Evolutionary conservation across 37 sponge, comb jelly and placozoan genomes (phyloP).

Genomic region (Aplysina aerophoba): DNA sequence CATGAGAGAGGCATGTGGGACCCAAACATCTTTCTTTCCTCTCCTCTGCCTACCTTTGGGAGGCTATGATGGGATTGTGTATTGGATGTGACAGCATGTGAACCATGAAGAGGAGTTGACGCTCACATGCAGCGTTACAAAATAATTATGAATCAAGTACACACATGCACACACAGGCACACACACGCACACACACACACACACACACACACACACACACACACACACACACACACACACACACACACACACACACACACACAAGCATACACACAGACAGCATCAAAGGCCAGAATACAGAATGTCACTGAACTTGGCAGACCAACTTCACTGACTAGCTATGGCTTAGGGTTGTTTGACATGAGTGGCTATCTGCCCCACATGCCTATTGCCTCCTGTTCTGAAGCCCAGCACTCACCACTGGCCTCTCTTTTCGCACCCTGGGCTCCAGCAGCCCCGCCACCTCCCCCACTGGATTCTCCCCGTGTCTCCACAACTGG

Average conservation of each 20-base stretch:
- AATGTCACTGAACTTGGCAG: slow-evolving; percentile 43
- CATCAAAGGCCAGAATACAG: slow-evolving; percentile 38
- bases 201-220: slow-evolving; percentile 30
- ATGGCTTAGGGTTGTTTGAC: slow-evolving; percentile 3
- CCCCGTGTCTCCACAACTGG: slow-evolving; percentile 21
- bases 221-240: slow-evolving; percentile 44
- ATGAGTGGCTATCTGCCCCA: slow-evolving; percentile 45
- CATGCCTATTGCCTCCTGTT: slow-evolving; percentile 12
- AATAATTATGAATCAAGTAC: background rate
- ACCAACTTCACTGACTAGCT: no score
- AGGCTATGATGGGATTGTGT: no score
- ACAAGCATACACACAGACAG: background rate
- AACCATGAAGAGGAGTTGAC: no score
- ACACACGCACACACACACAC: slow-evolving; percentile 20
- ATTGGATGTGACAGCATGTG: no score
- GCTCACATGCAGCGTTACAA: no score
- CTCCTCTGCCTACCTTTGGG: no score
- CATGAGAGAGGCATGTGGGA: no score
- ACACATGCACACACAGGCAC: background rate
- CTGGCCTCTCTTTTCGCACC: no score
- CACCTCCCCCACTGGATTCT: background rate
- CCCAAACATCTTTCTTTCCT: no score
- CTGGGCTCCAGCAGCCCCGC: no score
- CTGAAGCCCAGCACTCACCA: background rate
- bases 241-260: slow-evolving; percentile 28